Evolutionary conservation across 2,113 vertebrate species (phyloP).

Genomic region (Egretta garzetta): DNA sequence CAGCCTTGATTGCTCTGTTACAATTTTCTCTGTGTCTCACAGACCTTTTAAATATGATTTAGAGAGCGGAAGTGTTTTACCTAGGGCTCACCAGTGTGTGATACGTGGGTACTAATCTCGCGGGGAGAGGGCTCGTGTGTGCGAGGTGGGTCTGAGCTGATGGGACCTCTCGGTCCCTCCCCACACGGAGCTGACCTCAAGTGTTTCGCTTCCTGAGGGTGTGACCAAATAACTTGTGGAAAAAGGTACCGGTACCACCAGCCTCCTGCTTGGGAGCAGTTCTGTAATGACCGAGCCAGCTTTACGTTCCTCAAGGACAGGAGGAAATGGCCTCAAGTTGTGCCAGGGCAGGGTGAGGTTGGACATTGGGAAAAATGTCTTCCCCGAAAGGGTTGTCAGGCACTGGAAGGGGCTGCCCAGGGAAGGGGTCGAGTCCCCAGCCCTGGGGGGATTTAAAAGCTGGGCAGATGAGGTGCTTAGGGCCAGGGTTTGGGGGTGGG

Average conservation of each 20-base stretch:
- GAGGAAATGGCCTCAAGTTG: too few relatives aligned
- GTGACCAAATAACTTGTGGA: fast-evolving
- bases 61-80: background rate
- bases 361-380: too few relatives aligned
- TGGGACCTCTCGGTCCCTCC: background rate
- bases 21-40: background rate
- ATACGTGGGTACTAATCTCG: background rate
- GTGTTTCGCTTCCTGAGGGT: fast-evolving
- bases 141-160: fast-evolving
- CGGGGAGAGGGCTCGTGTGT: background rate
- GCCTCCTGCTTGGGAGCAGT: background rate
- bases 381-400: too few relatives aligned
- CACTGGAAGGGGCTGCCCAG: too few relatives aligned
- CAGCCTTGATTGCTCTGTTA: background rate
- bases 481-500: too few relatives aligned
- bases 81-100: fast-evolving
- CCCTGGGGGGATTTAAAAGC: too few relatives aligned
- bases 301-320: background rate
- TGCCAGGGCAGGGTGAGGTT: too few relatives aligned
- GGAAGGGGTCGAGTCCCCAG: too few relatives aligned
- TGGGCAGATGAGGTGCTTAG: too few relatives aligned
- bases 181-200: background rate
- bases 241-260: background rate
- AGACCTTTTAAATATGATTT: background rate
- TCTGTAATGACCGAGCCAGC: background rate